Percentiles rank a stretch among this genome's conserved stretches.
These are phyloP conservation scores for Coregonus suidteri DNA, from an alignment of 2,797 vertebrate genomes.

Conservation along the genomic window DNA sequence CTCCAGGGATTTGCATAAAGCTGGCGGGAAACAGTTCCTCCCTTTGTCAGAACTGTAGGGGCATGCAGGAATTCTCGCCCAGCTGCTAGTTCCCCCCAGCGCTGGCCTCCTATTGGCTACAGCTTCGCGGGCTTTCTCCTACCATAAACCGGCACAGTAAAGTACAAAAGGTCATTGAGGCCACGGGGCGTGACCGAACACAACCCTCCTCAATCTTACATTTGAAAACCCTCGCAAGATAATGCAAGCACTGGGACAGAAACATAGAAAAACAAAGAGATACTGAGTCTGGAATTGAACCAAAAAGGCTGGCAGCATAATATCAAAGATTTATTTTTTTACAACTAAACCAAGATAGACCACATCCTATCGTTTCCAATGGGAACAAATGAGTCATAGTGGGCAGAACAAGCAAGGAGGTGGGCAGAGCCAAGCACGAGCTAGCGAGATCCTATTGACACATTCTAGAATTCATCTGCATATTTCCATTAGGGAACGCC, in stretches of 20 bases:
- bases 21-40: slow-evolving; percentile 52
- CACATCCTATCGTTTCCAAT: too few relatives aligned
- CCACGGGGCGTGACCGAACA: slow-evolving; percentile 11
- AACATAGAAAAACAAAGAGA: not conserved
- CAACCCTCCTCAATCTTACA: not conserved
- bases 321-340: not conserved
- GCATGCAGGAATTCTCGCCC: slow-evolving; percentile 36
- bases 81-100: slow-evolving; percentile 19
- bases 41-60: slow-evolving; percentile 45
- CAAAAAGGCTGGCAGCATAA: slow-evolving; percentile 10
- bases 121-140: slow-evolving; percentile 53
- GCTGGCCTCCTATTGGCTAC: slow-evolving; percentile 34
- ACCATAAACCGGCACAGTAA: slow-evolving; percentile 22
- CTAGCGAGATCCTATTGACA: too few relatives aligned
- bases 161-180: slow-evolving; percentile 53
- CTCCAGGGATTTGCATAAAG: slow-evolving; percentile 41
- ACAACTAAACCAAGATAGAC: too few relatives aligned
- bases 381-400: too few relatives aligned
- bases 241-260: not conserved
- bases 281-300: not conserved
- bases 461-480: too few relatives aligned
- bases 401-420: too few relatives aligned
- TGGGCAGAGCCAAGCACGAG: too few relatives aligned
- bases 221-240: not conserved
- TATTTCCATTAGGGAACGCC: too few relatives aligned